phyloP scores from a whole-genome alignment of 2,113 vertebrate species.

The Gallinago jamesoni region DNA sequence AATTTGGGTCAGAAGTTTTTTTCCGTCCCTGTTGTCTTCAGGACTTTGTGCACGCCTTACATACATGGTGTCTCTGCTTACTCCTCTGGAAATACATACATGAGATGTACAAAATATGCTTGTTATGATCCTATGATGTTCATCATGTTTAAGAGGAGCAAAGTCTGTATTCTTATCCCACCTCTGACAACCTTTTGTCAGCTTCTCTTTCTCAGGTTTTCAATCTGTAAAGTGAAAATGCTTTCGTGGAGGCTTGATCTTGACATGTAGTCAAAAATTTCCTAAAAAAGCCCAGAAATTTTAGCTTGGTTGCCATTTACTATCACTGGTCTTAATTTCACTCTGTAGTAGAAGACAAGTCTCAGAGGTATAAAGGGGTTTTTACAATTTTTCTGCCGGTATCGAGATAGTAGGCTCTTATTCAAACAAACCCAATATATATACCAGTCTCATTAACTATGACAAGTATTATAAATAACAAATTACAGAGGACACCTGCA shows the following conservation, averaged over 20 bases:
- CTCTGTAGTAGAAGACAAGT: not conserved
- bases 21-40: not conserved
- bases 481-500: not conserved
- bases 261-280: not conserved
- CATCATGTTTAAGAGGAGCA: not conserved
- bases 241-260: not conserved
- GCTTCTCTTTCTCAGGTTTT: not conserved
- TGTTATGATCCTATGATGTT: not conserved
- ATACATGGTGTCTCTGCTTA: not conserved
- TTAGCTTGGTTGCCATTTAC: not conserved
- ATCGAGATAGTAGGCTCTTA: not conserved
- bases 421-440: not conserved
- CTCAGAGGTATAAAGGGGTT: not conserved
- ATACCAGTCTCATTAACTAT: not conserved
- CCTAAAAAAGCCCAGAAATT: not conserved
- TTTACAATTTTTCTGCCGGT: not conserved
- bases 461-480: not conserved
- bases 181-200: not conserved
- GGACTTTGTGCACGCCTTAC: not conserved
- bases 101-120: not conserved
- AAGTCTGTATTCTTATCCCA: not conserved
- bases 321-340: not conserved
- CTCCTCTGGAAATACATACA: not conserved
- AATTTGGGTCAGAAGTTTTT: not conserved
- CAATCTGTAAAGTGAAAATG: not conserved